Evolutionary conservation across 2,797 vertebrate species (phyloP), one percentile per base, ranked within the genome.

Genomic region (Loriculus beryllinus): DNA sequence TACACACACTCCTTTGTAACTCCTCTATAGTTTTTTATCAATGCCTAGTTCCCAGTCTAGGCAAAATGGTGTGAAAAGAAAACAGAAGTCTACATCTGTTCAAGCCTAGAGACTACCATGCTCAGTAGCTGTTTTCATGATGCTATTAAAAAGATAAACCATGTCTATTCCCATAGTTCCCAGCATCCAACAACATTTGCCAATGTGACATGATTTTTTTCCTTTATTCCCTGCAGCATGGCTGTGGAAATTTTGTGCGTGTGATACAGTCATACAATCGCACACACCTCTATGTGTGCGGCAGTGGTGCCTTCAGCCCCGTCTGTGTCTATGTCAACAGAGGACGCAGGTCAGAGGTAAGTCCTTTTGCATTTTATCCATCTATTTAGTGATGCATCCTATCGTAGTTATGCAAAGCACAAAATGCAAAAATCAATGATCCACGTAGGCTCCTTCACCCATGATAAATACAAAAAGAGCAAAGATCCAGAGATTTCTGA

Each of bases 161-260:
- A 0, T 6, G 6, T 42, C 19, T 78, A 1, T 59, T 72, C 48
- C 37, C 12, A 3, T 62, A 49, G 18, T 14, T 71, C 12, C 37
- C 48, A 33, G 1, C 31, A 17, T 43, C 19, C 45, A 43, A 3
- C 31, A 13, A 3, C 12, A 0, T 5, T 78, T 86, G 2, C 26
- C 48, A 7, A 6, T 7, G 12, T 39, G 49, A 68, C 28, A 54
- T 78, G 31, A 6, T 26, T 59, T 52, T 35, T 76, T 10, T 83
- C 37, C 37, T 84, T 33, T 91, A 20, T 79, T 86, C 56, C 57
- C 80, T 91, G 57, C 95, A 99, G 99, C 99, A 99, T 2, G 99
- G 99, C 91, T 99, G 99, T 97, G 99, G 99, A 79, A 99, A 99
- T 96, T 99, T 99, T 37, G 98, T 99, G 82, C 98, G 99, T 2